Evolutionary conservation across 1,140 invertebrate genomes (phyloP).

Genomic region (Drosophila busckii): DNA sequence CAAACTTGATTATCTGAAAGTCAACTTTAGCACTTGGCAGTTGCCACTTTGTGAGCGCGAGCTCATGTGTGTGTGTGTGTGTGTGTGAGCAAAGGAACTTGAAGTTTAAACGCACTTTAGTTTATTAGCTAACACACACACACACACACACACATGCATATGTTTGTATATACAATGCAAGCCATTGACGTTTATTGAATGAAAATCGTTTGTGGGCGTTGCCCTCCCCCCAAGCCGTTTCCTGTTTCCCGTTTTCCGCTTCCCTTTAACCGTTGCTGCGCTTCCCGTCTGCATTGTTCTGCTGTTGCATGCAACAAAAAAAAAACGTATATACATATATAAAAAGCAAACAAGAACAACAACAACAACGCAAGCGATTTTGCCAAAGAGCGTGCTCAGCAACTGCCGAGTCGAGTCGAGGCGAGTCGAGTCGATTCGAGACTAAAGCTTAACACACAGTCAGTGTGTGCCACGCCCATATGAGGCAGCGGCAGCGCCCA

Average conservation of each 20-base stretch:
- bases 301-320: conserved; percentile 14
- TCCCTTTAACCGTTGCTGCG: neutral
- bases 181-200: conserved; percentile 72
- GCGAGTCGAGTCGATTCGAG: no score
- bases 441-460: conserved; percentile 21
- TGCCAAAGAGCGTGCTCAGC: conserved; percentile 60
- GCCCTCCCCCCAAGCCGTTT: conserved; percentile 10
- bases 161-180: conserved; percentile 25
- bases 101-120: conserved; percentile 35
- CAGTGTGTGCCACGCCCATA: neutral
- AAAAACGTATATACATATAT: conserved; percentile 1
- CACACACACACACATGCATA: conserved; percentile 6
- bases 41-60: conserved; percentile 11
- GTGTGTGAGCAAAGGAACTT: conserved; percentile 8
- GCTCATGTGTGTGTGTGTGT: neutral
- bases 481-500: no score
- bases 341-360: conserved; percentile 42
- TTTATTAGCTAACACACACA: conserved; percentile 34
- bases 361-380: conserved; percentile 71
- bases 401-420: conserved; percentile 48
- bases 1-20: conserved; percentile 23
- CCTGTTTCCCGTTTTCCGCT: neutral
- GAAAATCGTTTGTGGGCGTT: conserved; percentile 55
- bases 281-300: conserved; percentile 32
- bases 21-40: conserved; percentile 16